A percentile compares a stretch with the other conserved stretches of the same genome.
These are phyloP conservation scores for Marisa cornuarietis DNA, from an alignment of 1,140 invertebrate genomes.

Conservation along the genomic window DNA sequence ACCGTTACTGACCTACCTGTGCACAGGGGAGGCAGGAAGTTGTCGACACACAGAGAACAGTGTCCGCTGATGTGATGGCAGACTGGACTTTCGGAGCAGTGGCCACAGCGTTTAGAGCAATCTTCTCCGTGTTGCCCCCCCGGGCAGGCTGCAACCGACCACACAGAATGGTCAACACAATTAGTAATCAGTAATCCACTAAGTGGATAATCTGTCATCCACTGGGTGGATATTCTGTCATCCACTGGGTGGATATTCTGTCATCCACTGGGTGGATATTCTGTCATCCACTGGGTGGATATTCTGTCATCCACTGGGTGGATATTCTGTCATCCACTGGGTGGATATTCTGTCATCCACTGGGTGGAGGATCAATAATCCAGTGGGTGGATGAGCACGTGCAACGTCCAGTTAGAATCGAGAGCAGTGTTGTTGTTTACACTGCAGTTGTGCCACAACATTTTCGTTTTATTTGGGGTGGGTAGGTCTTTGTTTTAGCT, in stretches of 20 bases:
- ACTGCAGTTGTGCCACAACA: neutral
- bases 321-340: no score
- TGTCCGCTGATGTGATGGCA: constrained; percentile 2
- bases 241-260: neutral
- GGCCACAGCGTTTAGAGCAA: neutral
- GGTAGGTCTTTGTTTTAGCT: neutral
- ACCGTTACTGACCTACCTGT: neutral
- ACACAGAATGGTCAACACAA: neutral
- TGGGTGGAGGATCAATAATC: neutral
- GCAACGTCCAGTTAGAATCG: neutral
- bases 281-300: neutral
- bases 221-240: neutral
- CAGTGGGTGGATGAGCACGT: neutral
- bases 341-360: neutral
- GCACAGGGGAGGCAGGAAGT: neutral
- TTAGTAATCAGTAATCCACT: neutral
- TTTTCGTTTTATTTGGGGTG: neutral
- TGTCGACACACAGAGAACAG: neutral
- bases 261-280: neutral
- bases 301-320: no score
- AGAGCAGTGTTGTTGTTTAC: neutral
- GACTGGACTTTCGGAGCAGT: neutral
- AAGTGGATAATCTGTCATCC: neutral
- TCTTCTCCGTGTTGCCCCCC: neutral
- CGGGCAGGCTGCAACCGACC: neutral